These are phyloP conservation scores for Apocheima hispidaria DNA, from an alignment of 2,888 invertebrate genomes.

Conservation along the genomic window DNA sequence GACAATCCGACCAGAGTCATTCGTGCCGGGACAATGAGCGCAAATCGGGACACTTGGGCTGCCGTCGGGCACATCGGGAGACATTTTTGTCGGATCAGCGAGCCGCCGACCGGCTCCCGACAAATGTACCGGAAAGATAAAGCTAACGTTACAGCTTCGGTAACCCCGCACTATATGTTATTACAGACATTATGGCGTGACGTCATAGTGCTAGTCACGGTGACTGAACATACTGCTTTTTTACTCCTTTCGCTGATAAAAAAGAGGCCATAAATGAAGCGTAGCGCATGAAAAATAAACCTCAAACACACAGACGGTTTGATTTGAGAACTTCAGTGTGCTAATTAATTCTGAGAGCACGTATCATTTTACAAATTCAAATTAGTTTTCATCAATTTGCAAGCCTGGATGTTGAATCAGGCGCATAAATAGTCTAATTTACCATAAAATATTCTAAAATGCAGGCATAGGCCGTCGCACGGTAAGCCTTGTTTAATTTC, in stretches of 20 bases:
- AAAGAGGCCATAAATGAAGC: constrained; percentile 25
- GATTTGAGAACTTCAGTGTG: constrained; percentile 10
- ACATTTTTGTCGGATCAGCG: constrained; percentile 67
- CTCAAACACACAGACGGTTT: constrained; percentile 11
- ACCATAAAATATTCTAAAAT: constrained; percentile 12
- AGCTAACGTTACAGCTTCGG: constrained; percentile 44
- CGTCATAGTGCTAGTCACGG: constrained; percentile 41
- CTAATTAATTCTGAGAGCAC: constrained; percentile 14
- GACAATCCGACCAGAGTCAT: constrained; percentile 19
- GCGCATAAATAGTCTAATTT: constrained; percentile 13
- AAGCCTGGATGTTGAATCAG: constrained; percentile 8
- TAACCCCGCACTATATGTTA: constrained; percentile 50
- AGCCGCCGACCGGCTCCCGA: constrained; percentile 44
- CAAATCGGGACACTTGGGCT: constrained; percentile 23
- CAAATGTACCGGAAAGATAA: constrained; percentile 72
- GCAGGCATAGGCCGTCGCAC: background rate
- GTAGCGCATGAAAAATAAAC: constrained; percentile 14
- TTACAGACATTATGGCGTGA: constrained; percentile 45
- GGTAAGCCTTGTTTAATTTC: constrained; percentile 10
- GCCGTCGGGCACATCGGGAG: constrained; percentile 33
- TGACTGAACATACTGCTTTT: constrained; percentile 45
- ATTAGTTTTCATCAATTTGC: constrained; percentile 22
- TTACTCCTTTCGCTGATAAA: constrained; percentile 38
- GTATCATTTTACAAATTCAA: constrained; percentile 21
- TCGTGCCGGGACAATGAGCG: constrained; percentile 30